phyloP scores from a whole-genome alignment of 2,888 invertebrate species.

The Polyommatus icarus region DNA sequence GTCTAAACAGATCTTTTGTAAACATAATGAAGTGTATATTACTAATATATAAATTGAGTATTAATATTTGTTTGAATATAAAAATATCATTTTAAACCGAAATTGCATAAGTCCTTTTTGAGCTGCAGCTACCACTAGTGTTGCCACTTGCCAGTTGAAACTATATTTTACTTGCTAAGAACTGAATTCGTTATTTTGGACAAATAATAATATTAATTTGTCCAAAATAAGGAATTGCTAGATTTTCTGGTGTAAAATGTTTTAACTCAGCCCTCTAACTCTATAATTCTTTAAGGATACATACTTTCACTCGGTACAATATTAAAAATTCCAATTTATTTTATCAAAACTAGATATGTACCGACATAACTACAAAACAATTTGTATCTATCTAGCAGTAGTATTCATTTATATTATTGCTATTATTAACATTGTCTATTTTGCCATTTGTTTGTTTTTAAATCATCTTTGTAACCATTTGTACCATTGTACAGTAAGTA shows the following conservation, averaged over 20 bases:
- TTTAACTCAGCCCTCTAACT: too few relatives aligned
- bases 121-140: not conserved
- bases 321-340: too few relatives aligned
- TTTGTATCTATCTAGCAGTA: not conserved
- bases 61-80: not conserved
- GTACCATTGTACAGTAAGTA: conserved; percentile 43
- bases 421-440: not conserved
- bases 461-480: not conserved
- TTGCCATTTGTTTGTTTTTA: not conserved
- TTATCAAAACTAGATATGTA: too few relatives aligned
- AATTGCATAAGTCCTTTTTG: not conserved
- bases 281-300: too few relatives aligned
- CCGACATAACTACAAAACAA: not conserved
- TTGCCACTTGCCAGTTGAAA: not conserved
- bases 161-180: not conserved
- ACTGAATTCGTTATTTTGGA: not conserved
- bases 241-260: not conserved
- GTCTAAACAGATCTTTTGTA: conserved; percentile 1
- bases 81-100: not conserved
- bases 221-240: too few relatives aligned
- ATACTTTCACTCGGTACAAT: too few relatives aligned
- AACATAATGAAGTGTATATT: not conserved
- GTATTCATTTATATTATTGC: not conserved
- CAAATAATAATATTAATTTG: not conserved
- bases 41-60: conserved; percentile 6